Evolutionary conservation across 2,113 vertebrate species (phyloP), one percentile per base, ranked within the genome.

Genomic region (Emydura subglobosa): DNA sequence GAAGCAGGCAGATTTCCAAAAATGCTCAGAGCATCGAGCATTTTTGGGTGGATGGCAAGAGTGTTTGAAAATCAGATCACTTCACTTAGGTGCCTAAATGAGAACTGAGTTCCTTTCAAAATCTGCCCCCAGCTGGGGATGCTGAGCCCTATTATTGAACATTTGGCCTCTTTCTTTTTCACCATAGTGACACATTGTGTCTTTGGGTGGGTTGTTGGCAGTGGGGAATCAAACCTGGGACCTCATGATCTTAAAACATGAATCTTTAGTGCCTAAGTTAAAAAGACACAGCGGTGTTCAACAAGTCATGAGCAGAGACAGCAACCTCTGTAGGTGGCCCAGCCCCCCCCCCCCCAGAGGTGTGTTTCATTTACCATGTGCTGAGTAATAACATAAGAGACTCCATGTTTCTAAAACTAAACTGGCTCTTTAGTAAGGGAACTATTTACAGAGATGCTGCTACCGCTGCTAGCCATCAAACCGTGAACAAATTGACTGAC

Each of bases 401-500:
- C 12, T 80, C 0, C 1, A 1, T 25, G 1, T 17, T 82, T 90
- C 74, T 4, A n/a, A 72, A 81, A 17, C 4, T 0, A 83, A 44
- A 34, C 2, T 47, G 12, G 68, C 5, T 25, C 7, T 80, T 61
- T n/a, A 10, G 68, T 19, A 47, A 55, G 54, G 24, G 24, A 55
- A 55, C 54, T 55, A 55, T 55, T 25, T 55, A 55, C 54, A 55
- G 54, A 54, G 27, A 86, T 42, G 55, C 2, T n/a, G 25, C 65
- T 81, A 3, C 5, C 79, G 34, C 31, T 49, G 19, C 14, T 0
- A 59, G 72, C 54, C 25, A 2, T 29, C 31, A 54, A 19, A 6
- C 49, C 54, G 83, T 0, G 29, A 57, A 10, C 19, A 24, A 0
- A 68, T 0, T 0, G 16, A 65, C 0, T 3, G 68, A 79, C 0